Evolutionary conservation across 1,140 invertebrate species (phyloP), one percentile per base, ranked within the genome.

Genomic region (Aphis craccivora): DNA sequence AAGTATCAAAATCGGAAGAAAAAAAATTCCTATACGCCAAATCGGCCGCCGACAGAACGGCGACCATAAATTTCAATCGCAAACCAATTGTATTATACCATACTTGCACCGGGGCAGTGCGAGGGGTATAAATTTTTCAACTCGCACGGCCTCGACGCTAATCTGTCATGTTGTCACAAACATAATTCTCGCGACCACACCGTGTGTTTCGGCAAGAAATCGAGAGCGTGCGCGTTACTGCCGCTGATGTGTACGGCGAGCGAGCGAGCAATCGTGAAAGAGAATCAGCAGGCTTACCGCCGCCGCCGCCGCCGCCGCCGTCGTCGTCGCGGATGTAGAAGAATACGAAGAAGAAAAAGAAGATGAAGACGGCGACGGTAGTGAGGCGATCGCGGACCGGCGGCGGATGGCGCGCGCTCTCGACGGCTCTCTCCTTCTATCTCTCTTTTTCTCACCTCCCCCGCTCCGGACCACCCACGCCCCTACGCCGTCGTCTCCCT

Each of bases 101-200:
- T 9, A 9, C 45, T 14, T 1, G 14, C 48, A 2, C 14, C 48
- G 11, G 48, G 30, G 43, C 83, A 6, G 76, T 2, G 76, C 37
- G 43, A 30, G 84, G 18, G 87, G n/a, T 53, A 51, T 25, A 53
- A 23, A 53, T 37, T 51, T 53, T 89, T 89, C 87, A 53, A 89
- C 87, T 53, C 45, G 3, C 48, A 53, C 87, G 35, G 35, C 35
- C 60, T 2, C 87, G 48, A 89, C 45, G n/a, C 87, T 45, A 51
- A 67, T 67, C 89, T 35, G 89, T 90, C 89, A 67, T 67, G 89
- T 67, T 67, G 89, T 90, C 53, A 67, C 87, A 37, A 89, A 89
- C 87, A 89, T 51, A 51, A 53, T 51, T 51, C 87, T 51, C n/a
- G 40, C 20, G 86, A 51, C 48, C 30, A 53, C 48, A 35, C 37